These are phyloP conservation scores for Platygyra sinensis DNA, from an alignment of 64 coral and sea anemone genomes.

Conservation along the genomic window DNA sequence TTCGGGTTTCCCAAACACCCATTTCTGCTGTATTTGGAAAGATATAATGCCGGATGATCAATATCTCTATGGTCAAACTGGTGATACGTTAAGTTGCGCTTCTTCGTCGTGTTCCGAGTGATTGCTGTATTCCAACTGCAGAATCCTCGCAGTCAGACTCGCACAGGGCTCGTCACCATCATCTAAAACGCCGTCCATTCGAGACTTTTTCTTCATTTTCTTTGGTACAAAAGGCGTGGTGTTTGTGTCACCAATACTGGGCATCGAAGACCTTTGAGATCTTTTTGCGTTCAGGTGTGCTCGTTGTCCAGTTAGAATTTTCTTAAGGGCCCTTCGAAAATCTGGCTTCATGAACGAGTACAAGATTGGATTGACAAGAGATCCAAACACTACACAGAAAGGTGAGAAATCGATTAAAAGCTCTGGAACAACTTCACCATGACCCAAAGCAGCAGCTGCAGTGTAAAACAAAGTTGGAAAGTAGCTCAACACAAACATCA, in stretches of 20 bases:
- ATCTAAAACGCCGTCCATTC: neutral
- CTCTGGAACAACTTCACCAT: neutral
- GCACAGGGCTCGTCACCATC: neutral
- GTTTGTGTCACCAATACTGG: constrained; percentile 16
- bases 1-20: too few relatives aligned
- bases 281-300: neutral
- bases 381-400: constrained; percentile 47
- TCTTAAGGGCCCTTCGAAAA: constrained; percentile 48
- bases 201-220: neutral
- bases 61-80: too few relatives aligned
- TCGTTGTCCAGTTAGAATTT: constrained; percentile 48
- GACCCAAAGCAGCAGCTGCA: constrained; percentile 6
- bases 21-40: too few relatives aligned
- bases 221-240: constrained; percentile 1
- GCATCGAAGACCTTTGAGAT: constrained; percentile 30
- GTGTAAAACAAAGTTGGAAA: constrained; percentile 57
- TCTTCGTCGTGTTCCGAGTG: neutral
- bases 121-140: neutral
- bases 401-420: constrained; percentile 46
- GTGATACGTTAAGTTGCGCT: too few relatives aligned
- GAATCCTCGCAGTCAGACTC: neutral
- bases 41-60: too few relatives aligned
- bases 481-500: constrained; percentile 61
- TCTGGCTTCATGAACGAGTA: constrained; percentile 73
- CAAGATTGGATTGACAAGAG: constrained; percentile 53